Evolutionary conservation across 1,140 invertebrate species (phyloP), one percentile per base, ranked within the genome.

Genomic region (Drosophila rhopaloa): DNA sequence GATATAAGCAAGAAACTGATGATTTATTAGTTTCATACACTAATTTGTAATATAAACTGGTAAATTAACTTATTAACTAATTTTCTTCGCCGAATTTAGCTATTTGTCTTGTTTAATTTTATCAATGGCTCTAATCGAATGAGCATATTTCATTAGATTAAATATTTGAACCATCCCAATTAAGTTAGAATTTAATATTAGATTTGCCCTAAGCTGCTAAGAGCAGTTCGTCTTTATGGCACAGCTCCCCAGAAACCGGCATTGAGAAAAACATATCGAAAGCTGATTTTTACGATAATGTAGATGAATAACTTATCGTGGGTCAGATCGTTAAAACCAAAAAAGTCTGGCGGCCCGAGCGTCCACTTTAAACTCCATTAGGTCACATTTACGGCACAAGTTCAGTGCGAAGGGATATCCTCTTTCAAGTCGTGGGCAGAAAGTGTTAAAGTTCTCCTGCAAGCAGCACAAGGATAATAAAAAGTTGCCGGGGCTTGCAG

Each of bases 261-360:
- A 47, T 11, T 2, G 11, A 47, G 35, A 24, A 35, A 24, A 44
- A 47, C 19, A 77, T 79, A 88, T 88, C 61, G 83, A 79, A 76
- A 79, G 83, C 70, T 79, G 71, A 88, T 88, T 86, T 86, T 86
- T 76, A 88, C 79, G 83, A 83, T 86, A 86, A 86, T 85, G 81
- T 59, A 46, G 62, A 77, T 48, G 58, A 79, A 75, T 63, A 82
- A 83, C 62, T 66, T 68, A 71, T 58, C 66, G 62, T 68, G 76
- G 83, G 79, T 83, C 76, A 70, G 62, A 59, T 76, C 73, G 61
- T 79, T 63, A 76, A 82, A 82, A 71, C 43, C 41, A 41, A 40
- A 40, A 38, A 65, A 62, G 11, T 46, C 50, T 51, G 51, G 50
- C 24, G 59, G 67, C 27, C 57, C 67, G 16, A 43, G 47, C 41